Percentiles rank a stretch among this genome's conserved stretches.
These are phyloP conservation scores for Nicator chloris DNA, from an alignment of 2,113 vertebrate genomes.

Conservation along the genomic window DNA sequence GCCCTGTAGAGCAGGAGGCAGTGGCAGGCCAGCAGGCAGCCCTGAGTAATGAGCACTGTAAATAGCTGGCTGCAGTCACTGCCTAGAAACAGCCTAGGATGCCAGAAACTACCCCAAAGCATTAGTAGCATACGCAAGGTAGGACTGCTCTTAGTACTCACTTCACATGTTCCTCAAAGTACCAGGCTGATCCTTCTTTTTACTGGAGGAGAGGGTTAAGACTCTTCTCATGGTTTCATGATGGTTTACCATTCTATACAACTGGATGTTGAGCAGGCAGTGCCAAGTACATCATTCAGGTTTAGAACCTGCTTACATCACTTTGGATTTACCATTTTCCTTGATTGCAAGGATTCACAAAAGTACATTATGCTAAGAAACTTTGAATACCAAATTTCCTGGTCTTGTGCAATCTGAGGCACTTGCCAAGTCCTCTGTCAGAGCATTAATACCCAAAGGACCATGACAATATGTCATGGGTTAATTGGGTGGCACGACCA, in stretches of 20 bases:
- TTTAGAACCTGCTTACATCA: not conserved
- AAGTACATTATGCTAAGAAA: not conserved
- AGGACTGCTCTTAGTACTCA: not conserved
- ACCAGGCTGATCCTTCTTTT: not conserved
- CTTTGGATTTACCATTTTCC: not conserved
- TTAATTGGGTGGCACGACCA: not conserved
- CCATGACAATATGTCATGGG: not conserved
- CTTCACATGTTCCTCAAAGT: not conserved
- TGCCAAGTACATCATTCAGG: rapidly evolving
- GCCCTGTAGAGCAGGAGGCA: not conserved
- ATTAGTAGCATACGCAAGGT: not conserved
- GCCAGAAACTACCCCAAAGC: not conserved
- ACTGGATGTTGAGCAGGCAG: not conserved
- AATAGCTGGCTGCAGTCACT: not conserved
- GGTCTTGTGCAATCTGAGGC: not conserved
- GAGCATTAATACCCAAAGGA: not conserved
- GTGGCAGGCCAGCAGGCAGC: not conserved
- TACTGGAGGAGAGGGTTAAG: not conserved
- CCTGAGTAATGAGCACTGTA: not conserved
- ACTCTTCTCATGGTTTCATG: not conserved
- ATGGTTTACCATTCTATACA: not conserved
- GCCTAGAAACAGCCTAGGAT: not conserved
- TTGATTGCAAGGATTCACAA: not conserved
- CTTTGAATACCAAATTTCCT: not conserved
- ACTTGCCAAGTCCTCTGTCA: not conserved